A percentile compares a stretch with the other conserved stretches of the same genome.
These are phyloP conservation scores for Ranitomeya imitator DNA, from an alignment of 2,113 vertebrate genomes.

Conservation along the genomic window DNA sequence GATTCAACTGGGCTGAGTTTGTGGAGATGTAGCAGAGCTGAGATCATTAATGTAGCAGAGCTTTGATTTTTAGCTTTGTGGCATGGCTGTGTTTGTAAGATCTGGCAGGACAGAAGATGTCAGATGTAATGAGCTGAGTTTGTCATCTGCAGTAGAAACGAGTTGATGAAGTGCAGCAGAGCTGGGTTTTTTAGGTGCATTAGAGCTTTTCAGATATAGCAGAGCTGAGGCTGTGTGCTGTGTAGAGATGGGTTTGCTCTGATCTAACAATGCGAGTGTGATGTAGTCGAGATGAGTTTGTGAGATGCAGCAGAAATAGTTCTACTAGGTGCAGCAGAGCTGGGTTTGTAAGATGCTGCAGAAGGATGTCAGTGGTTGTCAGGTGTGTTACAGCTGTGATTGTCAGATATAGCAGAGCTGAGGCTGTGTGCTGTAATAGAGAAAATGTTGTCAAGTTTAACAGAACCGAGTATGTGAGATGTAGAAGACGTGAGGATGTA, in stretches of 20 bases:
- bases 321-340: no score
- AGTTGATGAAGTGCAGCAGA: not conserved
- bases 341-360: not conserved
- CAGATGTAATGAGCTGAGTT: no score
- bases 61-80: no score
- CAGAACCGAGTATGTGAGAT: not conserved
- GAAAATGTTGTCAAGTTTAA: no score
- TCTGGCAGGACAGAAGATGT: not conserved
- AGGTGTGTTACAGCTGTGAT: not conserved
- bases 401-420: not conserved
- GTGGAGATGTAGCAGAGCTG: not conserved
- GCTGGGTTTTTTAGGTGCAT: not conserved
- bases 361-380: not conserved
- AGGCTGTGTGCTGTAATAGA: no score
- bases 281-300: not conserved
- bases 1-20: not conserved
- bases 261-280: no score
- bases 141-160: no score
- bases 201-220: no score
- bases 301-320: not conserved
- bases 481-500: not conserved
- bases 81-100: not conserved
- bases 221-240: no score
- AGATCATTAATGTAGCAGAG: no score
- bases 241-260: no score